Percentiles rank a stretch among this genome's conserved stretches.
Evolutionary conservation across 2,888 invertebrate species (phyloP).

Genomic region (Phorcus lineatus): DNA sequence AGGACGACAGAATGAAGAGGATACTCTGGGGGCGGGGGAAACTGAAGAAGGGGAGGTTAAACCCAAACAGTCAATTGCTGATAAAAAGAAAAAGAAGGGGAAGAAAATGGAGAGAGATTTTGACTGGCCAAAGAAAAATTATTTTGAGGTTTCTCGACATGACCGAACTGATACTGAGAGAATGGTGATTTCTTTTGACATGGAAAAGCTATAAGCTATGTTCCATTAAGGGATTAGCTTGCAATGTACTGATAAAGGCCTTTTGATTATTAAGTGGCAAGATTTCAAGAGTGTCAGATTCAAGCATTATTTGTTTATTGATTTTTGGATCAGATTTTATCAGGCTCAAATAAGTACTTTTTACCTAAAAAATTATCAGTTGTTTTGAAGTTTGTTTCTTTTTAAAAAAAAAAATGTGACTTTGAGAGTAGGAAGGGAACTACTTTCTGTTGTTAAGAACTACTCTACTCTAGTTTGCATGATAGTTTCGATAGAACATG

Average conservation of each 20-base stretch:
- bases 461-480: too few relatives aligned
- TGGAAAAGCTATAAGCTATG: neutral
- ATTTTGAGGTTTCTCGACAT: conserved; percentile 53
- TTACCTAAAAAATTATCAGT: too few relatives aligned
- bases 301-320: too few relatives aligned
- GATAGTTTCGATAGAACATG: too few relatives aligned
- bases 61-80: neutral
- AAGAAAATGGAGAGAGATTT: conserved; percentile 48
- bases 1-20: neutral
- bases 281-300: too few relatives aligned
- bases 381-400: too few relatives aligned
- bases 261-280: too few relatives aligned
- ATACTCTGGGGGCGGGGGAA: neutral
- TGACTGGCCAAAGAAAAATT: conserved; percentile 63
- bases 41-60: neutral
- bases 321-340: too few relatives aligned
- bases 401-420: too few relatives aligned
- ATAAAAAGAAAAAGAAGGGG: conserved; percentile 19
- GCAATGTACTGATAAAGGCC: neutral
- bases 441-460: too few relatives aligned
- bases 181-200: neutral
- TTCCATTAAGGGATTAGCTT: neutral
- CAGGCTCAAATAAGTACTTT: too few relatives aligned
- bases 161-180: conserved; percentile 33
- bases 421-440: too few relatives aligned